Percentiles rank a stretch among this genome's conserved stretches.
phyloP scores from a whole-genome alignment of 1,140 invertebrate genomes.

The Macrocentrus cingulum region DNA sequence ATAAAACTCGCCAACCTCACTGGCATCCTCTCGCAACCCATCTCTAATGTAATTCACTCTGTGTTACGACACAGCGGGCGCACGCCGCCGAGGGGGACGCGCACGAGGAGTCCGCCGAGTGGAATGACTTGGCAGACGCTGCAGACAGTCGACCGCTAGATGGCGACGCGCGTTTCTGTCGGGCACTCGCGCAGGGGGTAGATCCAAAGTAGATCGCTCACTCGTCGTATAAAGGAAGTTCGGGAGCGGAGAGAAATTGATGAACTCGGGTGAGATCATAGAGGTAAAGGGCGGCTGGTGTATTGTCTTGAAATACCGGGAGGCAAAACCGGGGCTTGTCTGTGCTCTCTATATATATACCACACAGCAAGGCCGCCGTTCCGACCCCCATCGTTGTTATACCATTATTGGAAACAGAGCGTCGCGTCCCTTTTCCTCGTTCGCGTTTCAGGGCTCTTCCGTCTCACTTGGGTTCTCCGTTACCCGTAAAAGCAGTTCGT shows the following conservation, averaged over 20 bases:
- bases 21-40: not conserved
- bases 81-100: not conserved
- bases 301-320: slow-evolving; percentile 16
- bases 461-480: not conserved
- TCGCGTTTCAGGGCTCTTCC: not conserved
- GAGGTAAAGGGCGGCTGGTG: slow-evolving; percentile 1
- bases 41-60: slow-evolving; percentile 10
- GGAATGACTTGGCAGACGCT: not conserved
- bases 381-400: slow-evolving; percentile 11
- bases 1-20: not conserved
- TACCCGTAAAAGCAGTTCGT: slow-evolving; percentile 12
- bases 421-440: not conserved
- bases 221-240: not conserved
- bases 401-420: slow-evolving; percentile 20
- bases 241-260: slow-evolving; percentile 7
- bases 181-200: no score
- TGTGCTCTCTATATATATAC: slow-evolving; percentile 9
- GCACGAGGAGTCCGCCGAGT: not conserved
- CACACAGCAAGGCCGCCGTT: slow-evolving; percentile 9
- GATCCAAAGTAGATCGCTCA: not conserved
- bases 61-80: not conserved
- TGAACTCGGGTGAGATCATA: not conserved
- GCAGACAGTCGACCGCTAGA: not conserved
- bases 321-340: slow-evolving; percentile 6
- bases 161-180: not conserved